Percentiles rank a stretch among this genome's conserved stretches.
Conservation (phyloP, 2,797 vertebrate species). For the Acanthurus leucopareius region DNA sequence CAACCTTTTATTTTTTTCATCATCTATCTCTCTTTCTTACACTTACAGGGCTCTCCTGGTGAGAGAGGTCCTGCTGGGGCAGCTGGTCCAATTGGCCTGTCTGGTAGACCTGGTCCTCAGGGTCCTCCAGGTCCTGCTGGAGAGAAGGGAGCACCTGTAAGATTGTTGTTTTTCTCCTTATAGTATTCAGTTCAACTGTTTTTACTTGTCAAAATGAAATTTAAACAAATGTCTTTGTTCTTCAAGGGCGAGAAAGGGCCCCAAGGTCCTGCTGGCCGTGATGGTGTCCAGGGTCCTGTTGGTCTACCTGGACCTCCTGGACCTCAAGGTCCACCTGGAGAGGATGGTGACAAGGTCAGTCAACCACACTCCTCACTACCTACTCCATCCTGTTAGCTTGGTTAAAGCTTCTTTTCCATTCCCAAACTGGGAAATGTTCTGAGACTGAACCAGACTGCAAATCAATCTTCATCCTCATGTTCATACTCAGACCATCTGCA, state of each 20-base stretch:
- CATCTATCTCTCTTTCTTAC: background rate
- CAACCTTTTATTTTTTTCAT: background rate
- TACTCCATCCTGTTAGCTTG: background rate
- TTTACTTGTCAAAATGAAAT: slow-evolving; percentile 16
- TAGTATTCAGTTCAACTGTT: background rate
- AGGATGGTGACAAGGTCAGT: slow-evolving; percentile 98
- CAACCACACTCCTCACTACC: background rate
- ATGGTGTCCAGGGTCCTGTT: slow-evolving; percentile 97
- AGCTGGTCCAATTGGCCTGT: slow-evolving; percentile 95
- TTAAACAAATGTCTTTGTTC: slow-evolving; percentile 18
- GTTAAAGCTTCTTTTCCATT: slow-evolving; percentile 8
- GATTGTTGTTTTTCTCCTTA: slow-evolving; percentile 64
- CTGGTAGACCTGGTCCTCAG: slow-evolving; percentile 95
- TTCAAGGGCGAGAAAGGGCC: slow-evolving; percentile 97
- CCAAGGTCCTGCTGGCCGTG: slow-evolving; percentile 95
- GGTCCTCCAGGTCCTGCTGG: slow-evolving; percentile 97
- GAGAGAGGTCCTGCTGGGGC: slow-evolving; percentile 94
- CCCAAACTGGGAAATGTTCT: slow-evolving; percentile 21
- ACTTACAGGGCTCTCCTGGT: slow-evolving; percentile 93
- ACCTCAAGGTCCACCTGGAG: slow-evolving; percentile 96
- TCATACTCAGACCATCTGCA: slow-evolving; percentile 67
- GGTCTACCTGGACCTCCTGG: slow-evolving; percentile 96
- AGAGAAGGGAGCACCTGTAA: slow-evolving; percentile 97
- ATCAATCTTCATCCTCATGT: slow-evolving; percentile 60
- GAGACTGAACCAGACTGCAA: slow-evolving; percentile 29